These are phyloP conservation scores for Chascanopsetta lugubris DNA, from an alignment of 2,113 vertebrate genomes.

Conservation along the genomic window DNA sequence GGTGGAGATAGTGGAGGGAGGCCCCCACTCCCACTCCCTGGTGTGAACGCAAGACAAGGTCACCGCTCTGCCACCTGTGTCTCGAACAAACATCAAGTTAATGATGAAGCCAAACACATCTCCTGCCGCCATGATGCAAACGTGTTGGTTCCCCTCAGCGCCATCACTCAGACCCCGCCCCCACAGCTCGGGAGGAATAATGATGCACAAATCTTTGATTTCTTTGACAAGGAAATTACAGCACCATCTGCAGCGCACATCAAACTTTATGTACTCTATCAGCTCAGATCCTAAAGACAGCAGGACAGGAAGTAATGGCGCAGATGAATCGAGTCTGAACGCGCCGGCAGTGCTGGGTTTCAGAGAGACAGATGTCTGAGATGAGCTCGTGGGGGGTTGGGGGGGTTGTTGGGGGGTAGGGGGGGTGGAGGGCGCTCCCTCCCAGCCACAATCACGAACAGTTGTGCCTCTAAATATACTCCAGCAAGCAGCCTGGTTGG, in stretches of 20 bases:
- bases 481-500: constrained; percentile 44
- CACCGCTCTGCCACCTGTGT: constrained; percentile 3
- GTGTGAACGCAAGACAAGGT: neutral
- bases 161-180: neutral
- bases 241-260: neutral
- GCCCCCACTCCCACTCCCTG: constrained; percentile 3
- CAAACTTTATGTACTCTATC: constrained; percentile 4
- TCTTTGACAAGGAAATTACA: neutral
- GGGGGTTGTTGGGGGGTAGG: no score
- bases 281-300: constrained; percentile 7
- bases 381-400: constrained; percentile 12
- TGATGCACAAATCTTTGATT: neutral
- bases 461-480: constrained; percentile 66
- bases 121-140: neutral
- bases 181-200: neutral
- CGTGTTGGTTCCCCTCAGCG: neutral
- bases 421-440: constrained; percentile 35
- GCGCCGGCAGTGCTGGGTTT: constrained; percentile 50
- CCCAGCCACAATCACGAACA: constrained; percentile 59
- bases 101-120: constrained; percentile 10
- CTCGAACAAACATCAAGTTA: constrained; percentile 8
- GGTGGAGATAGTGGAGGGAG: constrained; percentile 3
- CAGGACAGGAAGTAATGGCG: constrained; percentile 32
- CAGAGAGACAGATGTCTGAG: constrained; percentile 57
- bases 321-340: constrained; percentile 33